Percentiles rank a stretch among this genome's conserved stretches.
Conservation (phyloP, 2,888 invertebrate genomes). For the Macrosiphum euphorbiae region DNA sequence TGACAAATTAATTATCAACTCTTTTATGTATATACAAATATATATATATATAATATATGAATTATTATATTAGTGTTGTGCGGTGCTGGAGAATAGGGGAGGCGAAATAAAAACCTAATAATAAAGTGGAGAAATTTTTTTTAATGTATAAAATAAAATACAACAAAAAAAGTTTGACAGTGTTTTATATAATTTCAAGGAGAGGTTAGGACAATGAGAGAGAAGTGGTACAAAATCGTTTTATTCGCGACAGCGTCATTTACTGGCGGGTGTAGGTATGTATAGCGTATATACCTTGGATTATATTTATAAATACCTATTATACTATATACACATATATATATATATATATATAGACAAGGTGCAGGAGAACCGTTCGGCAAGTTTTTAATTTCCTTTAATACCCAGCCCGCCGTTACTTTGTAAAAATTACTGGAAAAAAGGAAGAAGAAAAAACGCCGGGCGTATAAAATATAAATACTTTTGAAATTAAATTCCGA, state of each 20-base stretch:
- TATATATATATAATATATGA: not conserved
- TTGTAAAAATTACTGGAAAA: not conserved
- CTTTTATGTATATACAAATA: not conserved
- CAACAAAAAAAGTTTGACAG: constrained; percentile 26
- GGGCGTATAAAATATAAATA: not conserved
- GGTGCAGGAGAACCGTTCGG: not conserved
- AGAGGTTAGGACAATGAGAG: constrained; percentile 30
- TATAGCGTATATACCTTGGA: not conserved
- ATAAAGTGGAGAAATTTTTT: not conserved
- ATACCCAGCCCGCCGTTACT: not conserved
- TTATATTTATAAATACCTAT: not conserved
- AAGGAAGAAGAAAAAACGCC: not conserved
- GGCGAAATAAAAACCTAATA: not conserved
- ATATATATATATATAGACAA: not conserved
- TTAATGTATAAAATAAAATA: not conserved
- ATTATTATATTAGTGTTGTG: not conserved
- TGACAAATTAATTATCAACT: constrained; percentile 52
- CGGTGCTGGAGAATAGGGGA: not conserved
- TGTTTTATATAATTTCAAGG: constrained; percentile 35
- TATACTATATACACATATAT: not conserved
- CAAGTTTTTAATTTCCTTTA: constrained; percentile 50
- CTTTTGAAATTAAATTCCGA: constrained; percentile 34
- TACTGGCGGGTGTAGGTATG: not conserved
- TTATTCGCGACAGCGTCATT: constrained; percentile 13
- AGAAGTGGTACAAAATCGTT: constrained; percentile 53